Evolutionary conservation across 35 echinoderm and acorn worm species (phyloP).

Genomic region (Diadema setosum): DNA sequence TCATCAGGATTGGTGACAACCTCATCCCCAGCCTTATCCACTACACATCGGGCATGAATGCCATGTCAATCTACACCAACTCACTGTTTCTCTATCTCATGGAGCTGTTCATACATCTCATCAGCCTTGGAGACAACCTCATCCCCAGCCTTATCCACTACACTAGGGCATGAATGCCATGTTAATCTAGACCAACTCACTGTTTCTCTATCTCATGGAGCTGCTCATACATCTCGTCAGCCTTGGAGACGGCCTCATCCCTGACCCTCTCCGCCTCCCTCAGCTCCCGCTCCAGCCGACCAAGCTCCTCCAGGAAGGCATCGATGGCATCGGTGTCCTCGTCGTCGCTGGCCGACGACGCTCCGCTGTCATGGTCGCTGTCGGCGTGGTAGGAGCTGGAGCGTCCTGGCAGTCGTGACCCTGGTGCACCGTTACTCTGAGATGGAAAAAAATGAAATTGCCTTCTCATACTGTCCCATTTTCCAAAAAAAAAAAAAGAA

Average conservation of each 20-base stretch:
- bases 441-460: not conserved
- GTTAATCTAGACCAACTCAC: too few species aligned
- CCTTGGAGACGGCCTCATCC: constrained; percentile 61
- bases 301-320: constrained; percentile 72
- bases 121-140: constrained; percentile 59
- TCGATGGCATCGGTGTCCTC: constrained; percentile 49
- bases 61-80: too few species aligned
- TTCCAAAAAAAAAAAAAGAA: too few species aligned
- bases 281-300: constrained; percentile 60
- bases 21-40: too few species aligned
- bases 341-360: constrained; percentile 28
- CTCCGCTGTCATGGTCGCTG: constrained; percentile 14
- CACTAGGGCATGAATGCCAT: too few species aligned
- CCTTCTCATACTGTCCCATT: too few species aligned
- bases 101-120: constrained; percentile 32
- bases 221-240: constrained; percentile 31
- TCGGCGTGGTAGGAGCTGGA: not conserved
- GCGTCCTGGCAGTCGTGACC: not conserved
- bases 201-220: constrained; percentile 46
- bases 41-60: too few species aligned
- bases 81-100: constrained; percentile 34
- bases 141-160: constrained; percentile 45
- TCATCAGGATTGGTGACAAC: too few species aligned
- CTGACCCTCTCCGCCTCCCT: constrained; percentile 43
- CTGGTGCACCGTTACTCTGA: not conserved